These are phyloP conservation scores for Saccostrea cuccullata DNA, from an alignment of 1,140 invertebrate species.

Conservation along the genomic window DNA sequence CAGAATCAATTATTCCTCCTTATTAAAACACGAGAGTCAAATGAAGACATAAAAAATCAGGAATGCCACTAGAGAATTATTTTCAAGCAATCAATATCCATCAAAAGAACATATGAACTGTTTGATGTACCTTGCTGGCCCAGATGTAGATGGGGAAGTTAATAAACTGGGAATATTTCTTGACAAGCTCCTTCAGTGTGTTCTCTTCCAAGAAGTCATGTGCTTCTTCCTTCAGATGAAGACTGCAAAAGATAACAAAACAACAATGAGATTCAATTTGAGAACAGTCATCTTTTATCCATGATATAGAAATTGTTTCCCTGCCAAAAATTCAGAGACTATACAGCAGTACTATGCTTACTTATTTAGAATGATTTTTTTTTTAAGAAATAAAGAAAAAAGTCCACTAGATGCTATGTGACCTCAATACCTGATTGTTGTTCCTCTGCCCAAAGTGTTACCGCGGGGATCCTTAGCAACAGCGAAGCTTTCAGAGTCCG, in stretches of 20 bases:
- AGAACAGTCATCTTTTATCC: background rate
- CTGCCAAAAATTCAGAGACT: background rate
- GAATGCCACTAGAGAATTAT: too few species aligned
- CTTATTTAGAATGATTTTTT: too few species aligned
- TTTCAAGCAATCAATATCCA: background rate
- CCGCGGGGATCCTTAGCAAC: slow-evolving; percentile 96
- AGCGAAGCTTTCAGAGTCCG: slow-evolving; percentile 89
- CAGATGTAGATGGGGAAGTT: slow-evolving; percentile 99
- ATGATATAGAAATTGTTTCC: background rate
- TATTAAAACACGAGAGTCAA: too few species aligned
- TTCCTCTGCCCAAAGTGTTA: slow-evolving; percentile 92
- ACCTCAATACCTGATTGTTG: slow-evolving; percentile 83
- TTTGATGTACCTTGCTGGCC: slow-evolving; percentile 86
- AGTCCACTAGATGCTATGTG: background rate
- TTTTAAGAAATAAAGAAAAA: too few species aligned
- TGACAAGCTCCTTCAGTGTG: slow-evolving; percentile 93
- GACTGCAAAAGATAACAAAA: slow-evolving; percentile 78
- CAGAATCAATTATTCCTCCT: too few species aligned
- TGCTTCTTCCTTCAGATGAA: slow-evolving; percentile 98
- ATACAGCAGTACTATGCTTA: background rate
- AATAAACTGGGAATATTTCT: slow-evolving; percentile 99
- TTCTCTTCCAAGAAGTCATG: slow-evolving; percentile 95
- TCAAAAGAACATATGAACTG: background rate
- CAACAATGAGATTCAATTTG: background rate
- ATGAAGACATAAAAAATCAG: too few species aligned